Percentiles rank a stretch among this genome's conserved stretches.
Conservation (phyloP, 2,888 invertebrate genomes). For the Heliconius ismenius region DNA sequence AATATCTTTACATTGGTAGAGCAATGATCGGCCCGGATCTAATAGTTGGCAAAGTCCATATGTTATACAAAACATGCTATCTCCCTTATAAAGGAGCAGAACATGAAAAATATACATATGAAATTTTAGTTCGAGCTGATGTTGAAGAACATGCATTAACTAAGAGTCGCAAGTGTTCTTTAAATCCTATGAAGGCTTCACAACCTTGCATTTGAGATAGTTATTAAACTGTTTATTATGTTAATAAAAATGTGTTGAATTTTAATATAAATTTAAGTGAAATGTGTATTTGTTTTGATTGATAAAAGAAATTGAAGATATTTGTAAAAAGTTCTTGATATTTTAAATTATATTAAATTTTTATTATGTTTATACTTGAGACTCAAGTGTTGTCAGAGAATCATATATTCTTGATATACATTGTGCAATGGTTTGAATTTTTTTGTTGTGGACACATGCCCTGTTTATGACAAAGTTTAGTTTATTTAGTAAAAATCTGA, state of each 20-base stretch:
- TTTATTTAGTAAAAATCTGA: background rate
- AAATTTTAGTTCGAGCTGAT: slow-evolving; percentile 51
- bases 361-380: no score
- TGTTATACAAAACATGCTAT: slow-evolving; percentile 86
- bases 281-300: no score
- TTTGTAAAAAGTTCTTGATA: no score
- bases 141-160: slow-evolving; percentile 16
- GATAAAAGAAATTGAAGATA: no score
- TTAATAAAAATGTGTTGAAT: no score
- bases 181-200: slow-evolving; percentile 28
- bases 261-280: no score
- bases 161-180: slow-evolving; percentile 15
- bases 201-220: slow-evolving; percentile 33
- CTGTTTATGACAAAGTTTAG: background rate
- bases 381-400: no score
- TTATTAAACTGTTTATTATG: background rate
- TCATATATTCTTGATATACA: no score
- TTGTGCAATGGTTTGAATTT: no score
- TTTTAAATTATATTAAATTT: no score
- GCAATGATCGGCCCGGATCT: slow-evolving; percentile 86
- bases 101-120: slow-evolving; percentile 47
- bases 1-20: slow-evolving; percentile 84
- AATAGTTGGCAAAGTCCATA: slow-evolving; percentile 86
- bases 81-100: slow-evolving; percentile 78
- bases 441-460: background rate